phyloP scores from a whole-genome alignment of 2,888 invertebrate species.

The Lamellibrachia satsuma region DNA sequence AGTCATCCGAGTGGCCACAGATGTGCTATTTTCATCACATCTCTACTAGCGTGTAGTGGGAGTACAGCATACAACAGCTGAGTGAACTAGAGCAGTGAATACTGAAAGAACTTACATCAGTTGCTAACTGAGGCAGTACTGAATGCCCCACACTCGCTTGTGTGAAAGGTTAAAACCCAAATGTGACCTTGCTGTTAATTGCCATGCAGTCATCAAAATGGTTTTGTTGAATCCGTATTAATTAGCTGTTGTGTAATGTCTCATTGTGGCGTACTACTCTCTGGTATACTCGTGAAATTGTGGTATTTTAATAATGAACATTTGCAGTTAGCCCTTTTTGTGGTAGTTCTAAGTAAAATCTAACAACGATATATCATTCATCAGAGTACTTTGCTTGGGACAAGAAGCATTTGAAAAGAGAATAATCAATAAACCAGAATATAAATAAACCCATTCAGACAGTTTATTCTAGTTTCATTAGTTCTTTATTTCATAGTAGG shows the following conservation, averaged over 20 bases:
- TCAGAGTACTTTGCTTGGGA: not conserved
- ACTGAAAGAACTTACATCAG: not conserved
- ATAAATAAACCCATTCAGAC: not conserved
- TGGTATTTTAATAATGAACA: not conserved
- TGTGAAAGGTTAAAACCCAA: not conserved
- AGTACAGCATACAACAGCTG: not conserved
- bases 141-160: not conserved
- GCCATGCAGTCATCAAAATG: not conserved
- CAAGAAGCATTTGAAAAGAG: not conserved
- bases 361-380: not conserved
- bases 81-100: not conserved
- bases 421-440: not conserved
- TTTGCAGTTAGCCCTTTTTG: not conserved
- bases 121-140: not conserved
- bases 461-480: not conserved
- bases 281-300: not conserved
- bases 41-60: not conserved
- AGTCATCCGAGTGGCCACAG: not conserved
- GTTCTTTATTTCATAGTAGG: not conserved
- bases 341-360: not conserved
- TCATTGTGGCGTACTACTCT: not conserved
- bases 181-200: not conserved
- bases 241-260: not conserved
- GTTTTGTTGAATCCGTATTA: not conserved
- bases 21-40: not conserved